Conservation (phyloP, 2,113 vertebrate genomes). For the Calypte anna region DNA sequence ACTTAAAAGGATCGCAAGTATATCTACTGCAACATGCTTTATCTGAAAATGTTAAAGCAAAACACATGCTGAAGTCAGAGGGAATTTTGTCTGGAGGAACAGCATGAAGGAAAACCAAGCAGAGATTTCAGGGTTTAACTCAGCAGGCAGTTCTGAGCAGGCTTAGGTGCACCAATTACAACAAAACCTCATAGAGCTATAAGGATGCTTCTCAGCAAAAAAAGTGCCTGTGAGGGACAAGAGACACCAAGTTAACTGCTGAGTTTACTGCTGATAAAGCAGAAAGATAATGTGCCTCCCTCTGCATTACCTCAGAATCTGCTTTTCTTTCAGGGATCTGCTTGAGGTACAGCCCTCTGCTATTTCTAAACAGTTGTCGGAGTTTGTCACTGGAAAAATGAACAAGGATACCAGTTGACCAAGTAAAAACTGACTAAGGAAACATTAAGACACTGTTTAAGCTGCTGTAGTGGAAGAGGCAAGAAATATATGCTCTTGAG, state of each 20-base stretch:
- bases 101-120: background rate
- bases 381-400: background rate
- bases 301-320: background rate
- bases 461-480: background rate
- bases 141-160: background rate
- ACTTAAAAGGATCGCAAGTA: constrained; percentile 2
- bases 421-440: background rate
- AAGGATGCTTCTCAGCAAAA: background rate
- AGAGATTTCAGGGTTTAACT: background rate
- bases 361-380: background rate
- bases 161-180: background rate
- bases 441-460: background rate
- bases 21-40: constrained; percentile 27
- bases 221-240: background rate
- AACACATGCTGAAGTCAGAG: constrained; percentile 23
- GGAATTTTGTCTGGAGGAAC: constrained; percentile 20
- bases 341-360: background rate
- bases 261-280: background rate
- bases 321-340: background rate
- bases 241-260: background rate
- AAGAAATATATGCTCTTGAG: background rate
- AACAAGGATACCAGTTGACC: background rate
- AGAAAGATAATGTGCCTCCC: background rate
- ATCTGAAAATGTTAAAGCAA: constrained; percentile 45
- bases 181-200: background rate